Conservation (phyloP, 2,888 invertebrate genomes). For the Meliscaeva auricollis region DNA sequence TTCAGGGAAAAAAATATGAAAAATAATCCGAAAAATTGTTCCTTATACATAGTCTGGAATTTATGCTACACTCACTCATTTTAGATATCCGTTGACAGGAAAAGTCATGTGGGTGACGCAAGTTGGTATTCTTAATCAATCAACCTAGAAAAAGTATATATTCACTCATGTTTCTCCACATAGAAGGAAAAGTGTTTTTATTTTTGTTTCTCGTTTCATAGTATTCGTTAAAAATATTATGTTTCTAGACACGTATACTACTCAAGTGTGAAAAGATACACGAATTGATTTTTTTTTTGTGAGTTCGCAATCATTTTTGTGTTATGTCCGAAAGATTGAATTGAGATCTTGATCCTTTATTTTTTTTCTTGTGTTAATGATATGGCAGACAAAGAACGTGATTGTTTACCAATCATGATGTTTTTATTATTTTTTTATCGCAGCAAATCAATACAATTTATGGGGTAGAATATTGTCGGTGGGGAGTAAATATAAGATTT, state of each 20-base stretch:
- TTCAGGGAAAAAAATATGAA: too few relatives aligned
- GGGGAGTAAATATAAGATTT: background rate
- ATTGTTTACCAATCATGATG: constrained; percentile 8
- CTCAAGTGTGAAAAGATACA: too few relatives aligned
- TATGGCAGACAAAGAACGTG: background rate
- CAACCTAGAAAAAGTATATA: background rate
- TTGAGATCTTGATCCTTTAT: background rate
- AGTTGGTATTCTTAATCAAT: background rate
- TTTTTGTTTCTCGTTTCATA: too few relatives aligned
- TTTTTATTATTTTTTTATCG: constrained; percentile 3
- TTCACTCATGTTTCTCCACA: background rate
- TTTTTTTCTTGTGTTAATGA: background rate
- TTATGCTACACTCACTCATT: background rate
- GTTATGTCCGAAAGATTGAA: constrained; percentile 6
- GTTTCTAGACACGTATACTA: background rate
- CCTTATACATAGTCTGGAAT: too few relatives aligned
- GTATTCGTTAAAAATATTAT: background rate
- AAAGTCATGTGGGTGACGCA: background rate
- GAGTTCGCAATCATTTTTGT: background rate
- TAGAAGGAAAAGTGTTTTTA: background rate
- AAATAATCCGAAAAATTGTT: too few relatives aligned
- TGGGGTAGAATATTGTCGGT: background rate
- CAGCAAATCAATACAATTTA: constrained; percentile 1
- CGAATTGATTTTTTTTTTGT: background rate
- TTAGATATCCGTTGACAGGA: background rate